phyloP scores from a whole-genome alignment of 1,140 invertebrate species.

The Leptopilina clavipes region DNA sequence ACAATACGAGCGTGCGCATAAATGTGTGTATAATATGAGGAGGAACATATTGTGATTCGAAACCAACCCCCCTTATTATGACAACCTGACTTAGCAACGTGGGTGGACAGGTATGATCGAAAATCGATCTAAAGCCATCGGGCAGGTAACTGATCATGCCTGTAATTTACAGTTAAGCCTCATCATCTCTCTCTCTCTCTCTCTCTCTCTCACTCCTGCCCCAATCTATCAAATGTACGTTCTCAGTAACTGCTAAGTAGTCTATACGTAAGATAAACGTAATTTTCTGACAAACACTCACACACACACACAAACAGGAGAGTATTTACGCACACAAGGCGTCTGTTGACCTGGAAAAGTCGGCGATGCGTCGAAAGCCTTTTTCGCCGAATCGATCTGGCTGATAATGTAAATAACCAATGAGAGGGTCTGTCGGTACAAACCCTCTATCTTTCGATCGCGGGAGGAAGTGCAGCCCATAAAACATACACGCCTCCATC shows the following conservation, averaged over 20 bases:
- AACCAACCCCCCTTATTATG: background rate
- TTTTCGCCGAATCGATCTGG: constrained; percentile 55
- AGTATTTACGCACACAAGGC: constrained; percentile 29
- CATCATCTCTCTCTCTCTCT: no score
- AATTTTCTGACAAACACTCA: background rate
- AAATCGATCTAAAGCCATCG: constrained; percentile 21
- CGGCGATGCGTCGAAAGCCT: constrained; percentile 37
- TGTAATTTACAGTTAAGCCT: background rate
- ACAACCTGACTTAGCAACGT: constrained; percentile 21
- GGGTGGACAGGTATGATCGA: constrained; percentile 13
- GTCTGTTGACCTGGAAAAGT: constrained; percentile 37
- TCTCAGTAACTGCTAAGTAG: background rate
- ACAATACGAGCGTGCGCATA: background rate
- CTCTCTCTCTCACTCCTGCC: background rate
- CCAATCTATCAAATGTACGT: background rate
- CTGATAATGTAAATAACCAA: constrained; percentile 57
- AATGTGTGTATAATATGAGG: background rate
- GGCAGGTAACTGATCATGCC: background rate
- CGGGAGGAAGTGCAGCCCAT: constrained; percentile 55
- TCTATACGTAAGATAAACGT: background rate
- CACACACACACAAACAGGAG: background rate
- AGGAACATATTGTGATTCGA: background rate
- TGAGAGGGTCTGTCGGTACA: constrained; percentile 43
- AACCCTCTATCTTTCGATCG: constrained; percentile 54
- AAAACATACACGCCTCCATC: constrained; percentile 60